phyloP scores from a whole-genome alignment of 2,888 invertebrate species.

The Heliconius cydno region DNA sequence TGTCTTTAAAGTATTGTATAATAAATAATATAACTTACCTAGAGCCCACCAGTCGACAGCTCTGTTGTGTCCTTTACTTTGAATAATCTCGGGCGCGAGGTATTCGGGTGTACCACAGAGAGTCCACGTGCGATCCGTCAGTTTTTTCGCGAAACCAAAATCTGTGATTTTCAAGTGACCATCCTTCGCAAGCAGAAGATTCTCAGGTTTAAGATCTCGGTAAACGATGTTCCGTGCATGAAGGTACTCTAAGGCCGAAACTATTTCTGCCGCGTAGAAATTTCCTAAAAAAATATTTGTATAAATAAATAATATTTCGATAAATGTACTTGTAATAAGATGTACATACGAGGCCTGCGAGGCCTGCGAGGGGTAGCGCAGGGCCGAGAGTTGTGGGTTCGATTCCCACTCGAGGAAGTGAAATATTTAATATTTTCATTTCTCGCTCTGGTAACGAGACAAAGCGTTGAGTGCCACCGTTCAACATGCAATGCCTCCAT shows the following conservation, averaged over 20 bases:
- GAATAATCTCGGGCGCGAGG: slow-evolving; percentile 98
- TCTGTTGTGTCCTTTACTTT: slow-evolving; percentile 98
- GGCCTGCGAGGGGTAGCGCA: no score
- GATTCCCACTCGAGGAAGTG: no score
- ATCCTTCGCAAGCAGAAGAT: slow-evolving; percentile 94
- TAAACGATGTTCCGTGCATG: slow-evolving; percentile 95
- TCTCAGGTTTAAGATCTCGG: slow-evolving; percentile 96
- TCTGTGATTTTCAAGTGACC: slow-evolving; percentile 99
- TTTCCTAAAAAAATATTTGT: slow-evolving; percentile 82
- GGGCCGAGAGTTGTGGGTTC: no score
- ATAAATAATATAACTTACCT: slow-evolving; percentile 80
- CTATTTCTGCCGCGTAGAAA: slow-evolving; percentile 97
- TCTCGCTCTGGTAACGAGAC: no score
- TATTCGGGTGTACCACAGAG: slow-evolving; percentile 98
- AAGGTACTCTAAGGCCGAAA: slow-evolving; percentile 96
- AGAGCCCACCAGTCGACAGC: slow-evolving; percentile 99
- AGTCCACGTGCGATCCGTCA: slow-evolving; percentile 98
- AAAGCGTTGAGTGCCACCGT: no score
- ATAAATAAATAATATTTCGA: no score
- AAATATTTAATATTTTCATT: no score
- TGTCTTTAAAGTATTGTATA: neutral
- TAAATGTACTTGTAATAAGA: no score
- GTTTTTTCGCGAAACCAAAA: slow-evolving; percentile 98
- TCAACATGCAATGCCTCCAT: no score
- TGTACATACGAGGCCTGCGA: no score